These are phyloP conservation scores for Pseudolycoriella hygida DNA, from an alignment of 2,888 invertebrate species.

Conservation along the genomic window DNA sequence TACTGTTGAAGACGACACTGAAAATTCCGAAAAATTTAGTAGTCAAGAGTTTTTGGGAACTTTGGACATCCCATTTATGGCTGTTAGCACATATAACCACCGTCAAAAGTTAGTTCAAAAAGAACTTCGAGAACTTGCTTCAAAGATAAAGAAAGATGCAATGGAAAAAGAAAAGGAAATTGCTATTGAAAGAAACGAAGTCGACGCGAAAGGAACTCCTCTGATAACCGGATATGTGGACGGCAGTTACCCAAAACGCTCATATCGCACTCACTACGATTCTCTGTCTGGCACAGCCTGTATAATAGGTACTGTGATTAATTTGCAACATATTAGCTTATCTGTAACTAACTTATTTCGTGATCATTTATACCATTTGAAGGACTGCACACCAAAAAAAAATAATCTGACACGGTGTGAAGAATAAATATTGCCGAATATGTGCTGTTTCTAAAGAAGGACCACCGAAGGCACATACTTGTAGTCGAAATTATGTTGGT, in stretches of 20 bases:
- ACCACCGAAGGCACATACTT: not conserved
- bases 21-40: no score
- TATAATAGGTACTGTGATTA: no score
- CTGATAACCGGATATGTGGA: not conserved
- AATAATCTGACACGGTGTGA: not conserved
- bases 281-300: not conserved
- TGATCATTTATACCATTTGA: no score
- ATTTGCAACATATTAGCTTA: no score
- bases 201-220: not conserved
- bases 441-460: not conserved
- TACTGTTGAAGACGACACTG: no score
- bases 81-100: not conserved
- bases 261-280: not conserved
- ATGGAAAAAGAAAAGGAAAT: not conserved
- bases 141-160: not conserved
- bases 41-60: not conserved
- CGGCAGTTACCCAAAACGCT: not conserved
- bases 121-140: not conserved
- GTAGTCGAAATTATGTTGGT: not conserved
- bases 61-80: not conserved
- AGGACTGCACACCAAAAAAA: not conserved
- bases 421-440: not conserved
- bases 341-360: not conserved
- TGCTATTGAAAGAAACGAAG: not conserved
- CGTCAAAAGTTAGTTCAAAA: not conserved